Base-by-base conservation (phyloP, 2,113 vertebrate species). In the Syrrhaptes paradoxus region DNA sequence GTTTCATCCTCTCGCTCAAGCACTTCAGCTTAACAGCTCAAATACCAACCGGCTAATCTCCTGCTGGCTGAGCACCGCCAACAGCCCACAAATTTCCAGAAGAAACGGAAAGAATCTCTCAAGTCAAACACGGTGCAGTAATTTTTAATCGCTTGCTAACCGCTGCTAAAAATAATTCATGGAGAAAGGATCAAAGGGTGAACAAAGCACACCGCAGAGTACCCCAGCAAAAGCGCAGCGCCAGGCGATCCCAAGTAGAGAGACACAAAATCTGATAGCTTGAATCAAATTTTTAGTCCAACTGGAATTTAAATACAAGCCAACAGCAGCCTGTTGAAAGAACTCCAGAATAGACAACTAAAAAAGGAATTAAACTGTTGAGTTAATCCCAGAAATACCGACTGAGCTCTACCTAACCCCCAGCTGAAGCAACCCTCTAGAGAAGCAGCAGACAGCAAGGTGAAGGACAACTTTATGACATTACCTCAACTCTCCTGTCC, bases 401-500 rank as follows among this genome's bases (percentile, higher is more conserved):
- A 4, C 13, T 4, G 41, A 38, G n/a, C 68, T 51, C 62, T 18
- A 7, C 2, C 28, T 26, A 73, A n/a, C 46, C 32, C 67, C 13
- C 57, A 26, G 45, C 25, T 14, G 49, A n/a, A 85, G 80, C 43
- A 31, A 71, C 6, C 12, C 5, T 6, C 74, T 12, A 10, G 22
- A 43, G 34, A 38, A 75, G 34, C 8, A 3, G 51, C 72, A 22
- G 36, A n/a, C 17, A 20, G 22, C n/a, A 20, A 16, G 28, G 54
- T 11, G 26, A 75, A 26, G 0, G 2, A 29, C 25, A 52, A 14
- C 52, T 63, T 57, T 8, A 4, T 4, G 9, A 8, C 24, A 4
- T 13, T 4, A 17, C 6, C 9, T 25, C 1, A 7, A 16, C 11
- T 13, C 29, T 62, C 38, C 36, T 6, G 1, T 2, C 6, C 12